Conservation (phyloP, 1,140 invertebrate species). For the Drosophila setifemur region DNA sequence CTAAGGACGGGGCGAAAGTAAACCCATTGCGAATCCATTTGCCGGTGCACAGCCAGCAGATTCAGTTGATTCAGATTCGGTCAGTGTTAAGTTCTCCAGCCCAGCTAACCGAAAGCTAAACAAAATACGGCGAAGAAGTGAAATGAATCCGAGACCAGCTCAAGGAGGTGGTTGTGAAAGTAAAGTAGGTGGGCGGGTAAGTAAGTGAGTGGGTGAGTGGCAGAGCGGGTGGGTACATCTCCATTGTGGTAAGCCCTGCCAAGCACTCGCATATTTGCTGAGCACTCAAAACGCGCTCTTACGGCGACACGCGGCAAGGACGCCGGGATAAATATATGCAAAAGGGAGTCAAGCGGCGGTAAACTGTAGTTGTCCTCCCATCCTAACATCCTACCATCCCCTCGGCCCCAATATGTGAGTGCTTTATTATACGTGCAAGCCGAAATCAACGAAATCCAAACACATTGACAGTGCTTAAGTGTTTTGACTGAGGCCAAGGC, state of each 20-base stretch:
- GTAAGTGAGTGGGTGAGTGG: too few species aligned
- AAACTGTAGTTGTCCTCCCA: constrained; percentile 17
- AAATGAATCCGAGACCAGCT: constrained; percentile 26
- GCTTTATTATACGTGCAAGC: constrained; percentile 37
- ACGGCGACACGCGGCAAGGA: constrained; percentile 9
- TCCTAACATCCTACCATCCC: background rate
- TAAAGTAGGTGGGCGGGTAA: too few species aligned
- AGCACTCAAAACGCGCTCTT: constrained; percentile 57
- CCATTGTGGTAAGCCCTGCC: constrained; percentile 37
- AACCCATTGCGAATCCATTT: constrained; percentile 37
- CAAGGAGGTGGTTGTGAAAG: background rate
- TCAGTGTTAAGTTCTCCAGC: constrained; percentile 8
- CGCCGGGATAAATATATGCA: constrained; percentile 50
- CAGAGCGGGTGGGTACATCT: background rate
- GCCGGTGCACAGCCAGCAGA: constrained; percentile 15
- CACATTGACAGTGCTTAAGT: constrained; percentile 62
- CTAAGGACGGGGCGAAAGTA: background rate
- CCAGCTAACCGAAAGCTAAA: constrained; percentile 13
- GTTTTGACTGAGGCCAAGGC: constrained; percentile 27
- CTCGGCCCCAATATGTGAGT: background rate
- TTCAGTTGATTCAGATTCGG: constrained; percentile 19
- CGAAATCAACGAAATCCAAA: constrained; percentile 64
- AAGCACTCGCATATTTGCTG: constrained; percentile 56
- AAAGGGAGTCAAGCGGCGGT: constrained; percentile 55
- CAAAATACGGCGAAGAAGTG: constrained; percentile 2